Conservation (phyloP, 2,113 vertebrate species). For the Falco punctatus region DNA sequence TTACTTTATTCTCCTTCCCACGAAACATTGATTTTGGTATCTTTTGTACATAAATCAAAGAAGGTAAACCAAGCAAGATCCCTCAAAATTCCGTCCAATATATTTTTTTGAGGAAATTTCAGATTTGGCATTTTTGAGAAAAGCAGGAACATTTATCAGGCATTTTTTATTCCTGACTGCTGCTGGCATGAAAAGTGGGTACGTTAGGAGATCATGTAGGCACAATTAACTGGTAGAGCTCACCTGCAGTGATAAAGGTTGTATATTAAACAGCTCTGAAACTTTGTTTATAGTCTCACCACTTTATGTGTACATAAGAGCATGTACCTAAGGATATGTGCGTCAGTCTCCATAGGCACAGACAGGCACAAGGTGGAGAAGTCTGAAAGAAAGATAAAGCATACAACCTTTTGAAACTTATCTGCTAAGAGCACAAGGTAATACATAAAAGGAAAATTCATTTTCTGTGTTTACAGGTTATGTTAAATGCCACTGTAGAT, state of each 20-base stretch:
- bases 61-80: neutral
- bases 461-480: constrained; percentile 50
- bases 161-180: neutral
- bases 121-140: neutral
- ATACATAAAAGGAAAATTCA: constrained; percentile 33
- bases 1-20: neutral
- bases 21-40: neutral
- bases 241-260: neutral
- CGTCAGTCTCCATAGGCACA: neutral
- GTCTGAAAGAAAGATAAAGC: constrained; percentile 11
- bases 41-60: neutral
- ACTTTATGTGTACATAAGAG: neutral
- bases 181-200: neutral
- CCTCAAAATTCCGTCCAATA: neutral
- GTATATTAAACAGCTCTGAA: neutral
- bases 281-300: neutral
- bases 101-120: neutral
- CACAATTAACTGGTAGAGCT: neutral
- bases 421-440: constrained; percentile 44
- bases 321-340: rapidly evolving
- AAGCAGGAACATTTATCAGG: neutral
- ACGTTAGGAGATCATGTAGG: neutral
- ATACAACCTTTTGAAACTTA: constrained; percentile 49
- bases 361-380: neutral
- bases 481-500: constrained; percentile 48